These are phyloP conservation scores for Ameiurus melas DNA, from an alignment of 2,113 vertebrate genomes.

Conservation along the genomic window DNA sequence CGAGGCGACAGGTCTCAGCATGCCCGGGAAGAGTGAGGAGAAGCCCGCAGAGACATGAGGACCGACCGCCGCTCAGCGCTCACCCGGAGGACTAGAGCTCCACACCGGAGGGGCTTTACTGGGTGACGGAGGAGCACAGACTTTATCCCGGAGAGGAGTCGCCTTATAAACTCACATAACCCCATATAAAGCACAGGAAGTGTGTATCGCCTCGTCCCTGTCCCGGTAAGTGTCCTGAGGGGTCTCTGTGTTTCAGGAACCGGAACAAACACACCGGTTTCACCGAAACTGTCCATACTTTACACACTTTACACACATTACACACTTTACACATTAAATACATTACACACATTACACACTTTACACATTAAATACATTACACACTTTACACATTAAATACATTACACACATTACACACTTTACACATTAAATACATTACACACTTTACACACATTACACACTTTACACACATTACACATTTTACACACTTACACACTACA, in stretches of 20 bases:
- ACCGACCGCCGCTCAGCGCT: not conserved
- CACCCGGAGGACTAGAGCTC: not conserved
- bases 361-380: no score
- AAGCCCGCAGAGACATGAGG: not conserved
- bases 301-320: no score
- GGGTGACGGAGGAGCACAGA: not conserved
- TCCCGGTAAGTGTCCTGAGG: not conserved
- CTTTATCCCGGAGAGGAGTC: not conserved
- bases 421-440: no score
- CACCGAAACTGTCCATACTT: not conserved
- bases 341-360: no score
- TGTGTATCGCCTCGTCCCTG: not conserved
- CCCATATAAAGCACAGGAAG: not conserved
- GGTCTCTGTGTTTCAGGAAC: not conserved
- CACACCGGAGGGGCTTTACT: not conserved
- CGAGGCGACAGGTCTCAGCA: not conserved
- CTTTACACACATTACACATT: no score
- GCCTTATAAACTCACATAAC: no score
- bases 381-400: no score
- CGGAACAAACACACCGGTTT: not conserved
- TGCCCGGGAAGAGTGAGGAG: not conserved
- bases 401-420: no score
- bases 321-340: no score
- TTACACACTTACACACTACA: no score
- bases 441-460: no score